Evolutionary conservation across 2,797 vertebrate species (phyloP).

Genomic region (Enteromius afrohamiltoni): DNA sequence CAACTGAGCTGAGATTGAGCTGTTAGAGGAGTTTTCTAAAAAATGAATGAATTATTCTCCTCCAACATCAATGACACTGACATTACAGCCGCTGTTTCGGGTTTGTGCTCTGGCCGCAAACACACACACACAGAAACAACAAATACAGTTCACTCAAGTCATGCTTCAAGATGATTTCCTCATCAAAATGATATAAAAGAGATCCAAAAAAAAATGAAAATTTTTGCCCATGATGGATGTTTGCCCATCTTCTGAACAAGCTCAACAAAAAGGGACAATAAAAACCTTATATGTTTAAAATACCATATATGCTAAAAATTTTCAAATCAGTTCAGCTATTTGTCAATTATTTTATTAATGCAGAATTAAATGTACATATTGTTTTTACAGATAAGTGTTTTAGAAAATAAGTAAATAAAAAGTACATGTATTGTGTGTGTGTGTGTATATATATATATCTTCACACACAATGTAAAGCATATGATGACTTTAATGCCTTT

Average conservation of each 20-base stretch:
- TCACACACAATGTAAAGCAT: not conserved
- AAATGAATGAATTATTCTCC: not conserved
- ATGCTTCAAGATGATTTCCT: not conserved
- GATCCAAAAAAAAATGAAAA: no score
- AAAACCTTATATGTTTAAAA: not conserved
- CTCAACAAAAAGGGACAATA: not conserved
- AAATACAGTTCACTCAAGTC: not conserved
- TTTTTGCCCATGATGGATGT: no score
- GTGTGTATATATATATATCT: no score
- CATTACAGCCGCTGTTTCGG: not conserved
- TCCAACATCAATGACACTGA: not conserved
- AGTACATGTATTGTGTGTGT: not conserved
- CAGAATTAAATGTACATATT: not conserved
- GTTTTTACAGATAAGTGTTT: not conserved
- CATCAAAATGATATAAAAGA: not conserved
- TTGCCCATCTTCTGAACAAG: not conserved
- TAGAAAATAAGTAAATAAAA: not conserved
- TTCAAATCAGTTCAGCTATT: not conserved
- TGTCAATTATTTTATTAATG: not conserved
- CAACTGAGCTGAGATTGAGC: not conserved
- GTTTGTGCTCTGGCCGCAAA: not conserved
- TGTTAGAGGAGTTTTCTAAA: not conserved
- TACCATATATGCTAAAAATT: not conserved
- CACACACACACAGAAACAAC: not conserved
- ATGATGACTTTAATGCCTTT: not conserved